These are phyloP conservation scores for Vidua chalybeata DNA, from an alignment of 2,113 vertebrate species.

Conservation along the genomic window DNA sequence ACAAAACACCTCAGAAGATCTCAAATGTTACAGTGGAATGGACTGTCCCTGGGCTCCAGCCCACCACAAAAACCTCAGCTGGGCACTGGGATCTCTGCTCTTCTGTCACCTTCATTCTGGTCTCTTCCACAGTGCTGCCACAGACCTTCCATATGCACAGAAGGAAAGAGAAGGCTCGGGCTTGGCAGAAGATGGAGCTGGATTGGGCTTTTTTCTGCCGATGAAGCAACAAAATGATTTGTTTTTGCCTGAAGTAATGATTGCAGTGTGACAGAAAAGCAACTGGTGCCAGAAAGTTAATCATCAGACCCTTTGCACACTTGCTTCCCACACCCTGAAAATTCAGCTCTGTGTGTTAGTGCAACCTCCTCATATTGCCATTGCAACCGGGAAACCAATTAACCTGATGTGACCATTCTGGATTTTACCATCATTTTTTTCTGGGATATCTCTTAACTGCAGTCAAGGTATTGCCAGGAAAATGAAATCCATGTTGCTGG, in stretches of 20 bases:
- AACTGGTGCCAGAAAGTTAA: conserved; percentile 33
- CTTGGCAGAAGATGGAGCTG: conserved; percentile 17
- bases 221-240: conserved; percentile 50
- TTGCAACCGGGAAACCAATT: background rate
- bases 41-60: background rate
- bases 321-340: conserved; percentile 32
- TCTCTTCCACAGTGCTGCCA: background rate
- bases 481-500: background rate
- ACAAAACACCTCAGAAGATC: background rate
- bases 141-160: background rate
- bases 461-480: background rate
- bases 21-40: background rate
- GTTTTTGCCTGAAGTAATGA: conserved; percentile 42
- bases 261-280: background rate
- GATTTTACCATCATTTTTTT: background rate
- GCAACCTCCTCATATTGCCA: background rate
- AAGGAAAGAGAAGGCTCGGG: background rate
- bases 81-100: background rate
- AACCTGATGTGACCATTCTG: background rate
- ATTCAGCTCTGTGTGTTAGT: background rate
- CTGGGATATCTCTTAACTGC: background rate
- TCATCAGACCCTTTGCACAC: conserved; percentile 27
- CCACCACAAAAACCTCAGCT: background rate
- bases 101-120: background rate
- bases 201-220: background rate